Evolutionary conservation across 2,113 vertebrate species (phyloP).

Genomic region (Oophaga pumilio): DNA sequence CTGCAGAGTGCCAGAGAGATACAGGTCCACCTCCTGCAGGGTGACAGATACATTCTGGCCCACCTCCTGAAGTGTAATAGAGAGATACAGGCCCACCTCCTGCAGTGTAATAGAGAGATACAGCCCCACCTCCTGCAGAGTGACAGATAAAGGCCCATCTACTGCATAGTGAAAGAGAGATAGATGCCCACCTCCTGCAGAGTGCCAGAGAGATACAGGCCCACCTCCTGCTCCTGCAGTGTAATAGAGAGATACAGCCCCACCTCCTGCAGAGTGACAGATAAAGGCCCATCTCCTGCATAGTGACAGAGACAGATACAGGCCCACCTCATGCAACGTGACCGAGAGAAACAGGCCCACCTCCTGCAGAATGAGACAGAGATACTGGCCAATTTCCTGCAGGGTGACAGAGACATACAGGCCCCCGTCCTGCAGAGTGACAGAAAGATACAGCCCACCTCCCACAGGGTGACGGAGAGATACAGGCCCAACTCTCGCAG

Average conservation of each 20-base stretch:
- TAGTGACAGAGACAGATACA: background rate
- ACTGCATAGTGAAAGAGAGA: background rate
- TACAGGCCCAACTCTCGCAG: no score
- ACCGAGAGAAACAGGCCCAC: background rate
- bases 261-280: background rate
- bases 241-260: background rate
- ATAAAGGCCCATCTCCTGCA: no score
- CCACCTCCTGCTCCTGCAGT: background rate
- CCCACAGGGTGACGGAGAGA: no score
- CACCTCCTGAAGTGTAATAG: no score
- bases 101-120: background rate
- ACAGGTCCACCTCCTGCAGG: conserved; percentile 1
- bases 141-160: background rate
- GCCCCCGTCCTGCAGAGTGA: background rate
- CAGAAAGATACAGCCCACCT: no score
- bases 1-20: background rate
- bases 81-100: background rate
- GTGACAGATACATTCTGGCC: background rate
- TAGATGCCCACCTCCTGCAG: no score
- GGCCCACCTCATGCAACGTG: background rate
- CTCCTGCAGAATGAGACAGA: background rate
- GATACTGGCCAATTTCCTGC: background rate
- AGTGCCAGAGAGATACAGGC: background rate
- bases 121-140: background rate
- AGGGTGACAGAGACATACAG: no score